Percentiles rank a stretch among this genome's conserved stretches.
Conservation (phyloP, 1,140 invertebrate genomes). For the Drosophila kikkawai region DNA sequence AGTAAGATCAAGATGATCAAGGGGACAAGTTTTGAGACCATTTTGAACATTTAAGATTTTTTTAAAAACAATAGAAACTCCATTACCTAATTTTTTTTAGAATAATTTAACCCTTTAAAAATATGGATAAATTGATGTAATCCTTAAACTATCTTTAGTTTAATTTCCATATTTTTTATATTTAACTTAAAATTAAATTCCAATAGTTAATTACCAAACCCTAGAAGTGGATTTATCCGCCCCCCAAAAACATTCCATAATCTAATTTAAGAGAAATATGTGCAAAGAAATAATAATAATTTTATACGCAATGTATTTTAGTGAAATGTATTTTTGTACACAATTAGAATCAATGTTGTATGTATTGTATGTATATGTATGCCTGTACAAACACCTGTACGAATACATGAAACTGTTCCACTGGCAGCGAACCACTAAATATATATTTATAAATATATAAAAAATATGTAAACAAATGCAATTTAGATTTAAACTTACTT, state of each 20-base stretch:
- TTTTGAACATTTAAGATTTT: neutral
- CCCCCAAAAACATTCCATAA: slow-evolving; percentile 21
- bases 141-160: neutral
- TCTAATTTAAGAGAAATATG: slow-evolving; percentile 62
- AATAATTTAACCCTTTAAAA: neutral
- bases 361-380: slow-evolving; percentile 34
- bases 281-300: slow-evolving; percentile 72
- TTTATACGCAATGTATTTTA: slow-evolving; percentile 79
- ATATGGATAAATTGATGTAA: neutral
- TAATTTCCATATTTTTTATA: neutral
- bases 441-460: slow-evolving; percentile 56
- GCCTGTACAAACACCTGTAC: slow-evolving; percentile 40
- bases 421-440: slow-evolving; percentile 28
- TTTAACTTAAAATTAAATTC: neutral
- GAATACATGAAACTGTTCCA: slow-evolving; percentile 34
- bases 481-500: slow-evolving; percentile 32
- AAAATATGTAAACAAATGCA: slow-evolving; percentile 44
- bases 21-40: neutral
- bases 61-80: neutral
- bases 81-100: neutral
- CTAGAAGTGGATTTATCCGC: neutral
- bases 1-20: slow-evolving; percentile 22
- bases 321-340: slow-evolving; percentile 82
- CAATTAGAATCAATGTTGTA: slow-evolving; percentile 58
- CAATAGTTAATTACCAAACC: slow-evolving; percentile 5